Evolutionary conservation across 2,888 invertebrate genomes (phyloP), one percentile per base, ranked within the genome.

Genomic region (Xestia rhomboidea): DNA sequence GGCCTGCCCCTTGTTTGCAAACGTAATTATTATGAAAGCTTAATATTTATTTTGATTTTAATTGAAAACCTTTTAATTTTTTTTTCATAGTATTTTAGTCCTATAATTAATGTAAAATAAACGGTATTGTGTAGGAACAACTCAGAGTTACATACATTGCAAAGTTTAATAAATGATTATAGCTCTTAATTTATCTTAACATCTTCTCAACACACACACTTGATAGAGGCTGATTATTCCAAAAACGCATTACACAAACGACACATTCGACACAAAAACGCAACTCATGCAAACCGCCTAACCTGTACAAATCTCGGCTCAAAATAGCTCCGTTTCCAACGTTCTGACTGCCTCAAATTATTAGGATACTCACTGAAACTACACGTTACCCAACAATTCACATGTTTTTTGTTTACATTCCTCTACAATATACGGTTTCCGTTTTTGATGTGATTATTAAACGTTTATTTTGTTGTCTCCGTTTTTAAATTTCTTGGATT

Each of bases 261-360:
- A 18, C 21, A 6, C 15, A 3, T n/a, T 11, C 11, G 18, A 15
- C 5, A 18, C 0, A 30, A 62, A 72, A 75, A 49, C 78, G 74
- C 70, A 60, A 11, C 27, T 68, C 72, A 49, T 88, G 78, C 0
- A 75, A 24, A 57, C 41, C 46, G 75, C 92, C 86, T 90, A 83
- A 81, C 24, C 46, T 66, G 41, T 78, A 85, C 76, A 89, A 88
- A 89, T 91, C 89, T 89, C 84, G 62, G 82, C 88, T 88, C 78
- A 85, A 90, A 92, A 91, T 92, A 92, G 89, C 89, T 76, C 73
- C 63, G 87, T 89, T 91, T 88, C 89, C 87, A 88, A 91, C 91
- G 92, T 91, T 87, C 89, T 87, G 85, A 83, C 82, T 75, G 86
- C 73, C 80, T 85, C 83, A 89, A 91, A 89, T 91, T 90, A 92